phyloP scores from a whole-genome alignment of 2,797 vertebrate species.

The Tokudaia tokunoshimensis region DNA sequence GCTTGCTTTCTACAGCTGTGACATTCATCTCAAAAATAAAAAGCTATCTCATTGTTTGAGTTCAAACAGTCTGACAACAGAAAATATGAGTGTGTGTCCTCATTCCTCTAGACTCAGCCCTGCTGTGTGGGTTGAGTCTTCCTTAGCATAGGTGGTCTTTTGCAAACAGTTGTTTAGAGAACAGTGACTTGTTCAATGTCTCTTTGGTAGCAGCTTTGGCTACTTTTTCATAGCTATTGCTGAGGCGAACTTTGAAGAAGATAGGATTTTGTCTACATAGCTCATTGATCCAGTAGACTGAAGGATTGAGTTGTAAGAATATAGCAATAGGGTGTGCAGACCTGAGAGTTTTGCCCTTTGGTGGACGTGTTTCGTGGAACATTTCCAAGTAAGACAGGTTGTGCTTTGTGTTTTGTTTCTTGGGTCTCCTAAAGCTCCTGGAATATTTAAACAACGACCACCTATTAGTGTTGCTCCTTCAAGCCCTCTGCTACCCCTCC shows the following conservation, averaged over 20 bases:
- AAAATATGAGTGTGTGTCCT: background rate
- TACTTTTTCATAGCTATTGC: background rate
- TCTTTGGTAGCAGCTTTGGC: background rate
- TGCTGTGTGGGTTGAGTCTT: background rate
- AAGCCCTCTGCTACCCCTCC: conserved; percentile 91
- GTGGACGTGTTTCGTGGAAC: background rate
- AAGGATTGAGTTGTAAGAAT: background rate
- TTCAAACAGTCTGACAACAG: conserved; percentile 5
- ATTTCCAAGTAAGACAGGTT: conserved; percentile 39
- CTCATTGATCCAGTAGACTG: background rate
- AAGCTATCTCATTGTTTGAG: background rate
- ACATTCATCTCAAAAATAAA: background rate
- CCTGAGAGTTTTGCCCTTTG: background rate
- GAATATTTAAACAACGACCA: conserved; percentile 90
- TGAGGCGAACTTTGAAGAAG: background rate
- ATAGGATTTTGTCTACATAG: fast-evolving
- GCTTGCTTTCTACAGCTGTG: background rate
- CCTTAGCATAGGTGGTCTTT: background rate
- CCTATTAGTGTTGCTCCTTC: conserved; percentile 88
- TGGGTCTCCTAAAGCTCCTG: conserved; percentile 90
- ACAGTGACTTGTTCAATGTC: background rate
- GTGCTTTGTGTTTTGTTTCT: conserved; percentile 76
- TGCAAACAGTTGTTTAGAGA: background rate
- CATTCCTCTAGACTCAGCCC: background rate
- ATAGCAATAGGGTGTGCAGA: background rate